Base-by-base conservation (phyloP, 2,888 invertebrate genomes). In the Athetis lepigone region DNA sequence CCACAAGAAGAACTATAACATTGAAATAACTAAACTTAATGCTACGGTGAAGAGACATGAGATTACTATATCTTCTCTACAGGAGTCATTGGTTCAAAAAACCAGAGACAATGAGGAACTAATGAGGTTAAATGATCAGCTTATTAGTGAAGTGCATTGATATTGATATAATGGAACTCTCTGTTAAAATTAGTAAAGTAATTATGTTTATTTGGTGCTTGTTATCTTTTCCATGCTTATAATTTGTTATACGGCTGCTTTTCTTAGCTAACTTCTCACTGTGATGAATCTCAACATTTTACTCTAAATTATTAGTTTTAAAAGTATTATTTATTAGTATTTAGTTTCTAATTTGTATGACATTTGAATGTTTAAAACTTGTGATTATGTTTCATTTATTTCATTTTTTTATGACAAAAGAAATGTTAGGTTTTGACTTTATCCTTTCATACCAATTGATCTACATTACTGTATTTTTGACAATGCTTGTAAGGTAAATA, bases 51-150 rank as follows among this genome's bases (percentile, higher is more conserved):
- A 98, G 86, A 98, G 98, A 89, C 96, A 98, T 84, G 99, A 99
- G 90, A 96, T 99, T 64, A 97, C 97, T 80, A 96, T 97, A 74
- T 96, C 96, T 67, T 98, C 98, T 2, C 93, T 98, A 62, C 97
- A 98, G 84, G 97, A 97, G 82, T 96, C 97, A 45, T 94, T 99
- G 49, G 96, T 97, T 75, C 98, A 98, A 85, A 99, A 98, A 92
- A 96, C 96, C 0, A 97, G 97, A 87, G 98, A 99, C 87, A 98
- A 98, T 90, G 96, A 97, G 77, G 98, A 98, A 90, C 93, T 99
- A 77, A 97, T 98, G 50, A 97, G 97, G 90, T 97, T 99, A 85
- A 98, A 98, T 95, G 99, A 99, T 95, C 98, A 99, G 93, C 96
- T 99, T 45, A 98, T 99, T 83, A 95, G 95, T 82, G 91, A 92